Percentiles rank a stretch among this genome's conserved stretches.
phyloP scores from a whole-genome alignment of 1,140 invertebrate species.

The Trialeurodes vaporariorum region DNA sequence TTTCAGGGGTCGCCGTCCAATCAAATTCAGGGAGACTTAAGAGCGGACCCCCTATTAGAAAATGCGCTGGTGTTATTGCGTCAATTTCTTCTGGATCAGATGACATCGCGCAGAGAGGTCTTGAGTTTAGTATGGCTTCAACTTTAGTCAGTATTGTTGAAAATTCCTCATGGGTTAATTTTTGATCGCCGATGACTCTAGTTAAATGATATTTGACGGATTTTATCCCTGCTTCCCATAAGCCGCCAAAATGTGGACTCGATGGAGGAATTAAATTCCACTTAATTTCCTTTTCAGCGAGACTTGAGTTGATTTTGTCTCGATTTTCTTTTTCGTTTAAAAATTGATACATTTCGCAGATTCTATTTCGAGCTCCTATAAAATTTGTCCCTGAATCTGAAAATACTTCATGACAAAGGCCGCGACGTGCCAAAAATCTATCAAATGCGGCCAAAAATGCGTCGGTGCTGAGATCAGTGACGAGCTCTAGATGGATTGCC shows the following conservation, averaged over 20 bases:
- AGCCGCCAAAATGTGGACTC: slow-evolving; percentile 35
- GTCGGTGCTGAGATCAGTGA: too few relatives aligned
- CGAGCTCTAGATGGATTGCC: too few relatives aligned
- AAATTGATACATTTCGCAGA: too few relatives aligned
- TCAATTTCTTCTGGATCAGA: slow-evolving; percentile 22
- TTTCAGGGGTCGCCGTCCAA: too few relatives aligned
- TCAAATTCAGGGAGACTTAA: too few relatives aligned
- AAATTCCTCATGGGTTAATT: slow-evolving; percentile 24
- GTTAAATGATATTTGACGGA: slow-evolving; percentile 32
- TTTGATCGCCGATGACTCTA: slow-evolving; percentile 20
- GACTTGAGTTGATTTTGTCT: too few relatives aligned
- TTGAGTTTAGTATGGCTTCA: slow-evolving; percentile 24
- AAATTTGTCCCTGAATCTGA: too few relatives aligned
- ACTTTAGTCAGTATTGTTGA: slow-evolving; percentile 18
- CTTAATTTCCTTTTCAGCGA: background rate
- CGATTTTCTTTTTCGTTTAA: too few relatives aligned
- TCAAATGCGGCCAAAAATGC: too few relatives aligned
- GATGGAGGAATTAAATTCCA: slow-evolving; percentile 37
- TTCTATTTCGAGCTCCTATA: too few relatives aligned
- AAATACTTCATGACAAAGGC: too few relatives aligned
- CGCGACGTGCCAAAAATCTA: too few relatives aligned
- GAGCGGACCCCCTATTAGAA: slow-evolving; percentile 23
- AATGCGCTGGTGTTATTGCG: slow-evolving; percentile 24
- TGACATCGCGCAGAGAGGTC: slow-evolving; percentile 21
- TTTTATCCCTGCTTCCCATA: slow-evolving; percentile 35